These are phyloP conservation scores for Syndactyla subalaris DNA, from an alignment of 2,797 vertebrate species.

Conservation along the genomic window DNA sequence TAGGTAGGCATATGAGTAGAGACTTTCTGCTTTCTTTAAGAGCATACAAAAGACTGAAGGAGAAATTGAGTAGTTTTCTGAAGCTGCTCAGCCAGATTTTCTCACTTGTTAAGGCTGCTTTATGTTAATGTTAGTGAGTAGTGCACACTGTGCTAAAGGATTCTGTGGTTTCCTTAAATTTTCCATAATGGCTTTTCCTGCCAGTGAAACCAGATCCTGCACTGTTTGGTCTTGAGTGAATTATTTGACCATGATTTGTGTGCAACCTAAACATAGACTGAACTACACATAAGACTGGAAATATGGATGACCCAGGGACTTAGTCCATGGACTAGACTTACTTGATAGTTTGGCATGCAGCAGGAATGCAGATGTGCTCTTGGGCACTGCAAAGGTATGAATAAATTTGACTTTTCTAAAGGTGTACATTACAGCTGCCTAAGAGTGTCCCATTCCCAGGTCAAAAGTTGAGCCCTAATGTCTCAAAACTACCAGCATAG, in stretches of 20 bases:
- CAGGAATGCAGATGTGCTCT: not conserved
- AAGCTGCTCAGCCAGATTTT: not conserved
- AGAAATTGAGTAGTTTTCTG: not conserved
- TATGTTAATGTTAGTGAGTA: not conserved
- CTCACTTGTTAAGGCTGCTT: not conserved
- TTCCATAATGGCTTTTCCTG: slow-evolving; percentile 45
- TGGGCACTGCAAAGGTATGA: not conserved
- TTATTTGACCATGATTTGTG: slow-evolving; percentile 47
- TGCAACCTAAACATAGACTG: not conserved
- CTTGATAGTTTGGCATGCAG: not conserved
- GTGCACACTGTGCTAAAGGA: not conserved
- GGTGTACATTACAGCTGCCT: not conserved
- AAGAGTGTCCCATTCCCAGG: not conserved
- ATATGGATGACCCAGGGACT: not conserved
- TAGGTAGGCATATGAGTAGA: not conserved
- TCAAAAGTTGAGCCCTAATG: not conserved
- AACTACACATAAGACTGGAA: not conserved
- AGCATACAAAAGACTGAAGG: not conserved
- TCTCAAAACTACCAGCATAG: not conserved
- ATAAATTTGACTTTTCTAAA: not conserved
- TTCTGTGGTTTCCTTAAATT: not conserved
- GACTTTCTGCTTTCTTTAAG: not conserved
- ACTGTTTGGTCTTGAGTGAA: slow-evolving; percentile 11
- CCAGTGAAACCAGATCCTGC: slow-evolving; percentile 31
- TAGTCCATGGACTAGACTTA: not conserved